phyloP scores from a whole-genome alignment of 2,797 vertebrate genomes.

The Mustela erminea region DNA sequence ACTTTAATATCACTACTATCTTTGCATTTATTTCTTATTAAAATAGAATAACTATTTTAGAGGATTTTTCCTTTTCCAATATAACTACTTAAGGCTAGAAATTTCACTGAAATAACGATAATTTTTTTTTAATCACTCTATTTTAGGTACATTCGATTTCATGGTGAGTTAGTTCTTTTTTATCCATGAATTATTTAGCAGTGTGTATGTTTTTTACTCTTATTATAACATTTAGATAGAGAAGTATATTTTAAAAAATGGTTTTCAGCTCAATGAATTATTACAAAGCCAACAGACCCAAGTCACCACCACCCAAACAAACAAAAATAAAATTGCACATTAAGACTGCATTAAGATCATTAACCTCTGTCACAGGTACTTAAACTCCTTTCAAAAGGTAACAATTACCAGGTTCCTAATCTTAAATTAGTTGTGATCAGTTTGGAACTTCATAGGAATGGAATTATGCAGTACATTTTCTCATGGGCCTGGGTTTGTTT shows the following conservation, averaged over 20 bases:
- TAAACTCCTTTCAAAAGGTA: background rate
- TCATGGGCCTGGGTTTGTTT: background rate
- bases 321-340: fast-evolving
- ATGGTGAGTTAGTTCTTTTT: background rate
- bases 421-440: background rate
- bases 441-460: background rate
- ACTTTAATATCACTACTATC: background rate
- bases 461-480: too few relatives aligned
- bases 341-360: fast-evolving
- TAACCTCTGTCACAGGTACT: fast-evolving
- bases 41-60: background rate
- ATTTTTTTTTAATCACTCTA: background rate
- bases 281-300: background rate
- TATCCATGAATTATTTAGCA: background rate
- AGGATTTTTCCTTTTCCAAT: background rate
- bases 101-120: background rate
- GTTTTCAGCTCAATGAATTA: background rate
- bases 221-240: background rate
- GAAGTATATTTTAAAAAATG: background rate
- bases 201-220: background rate
- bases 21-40: background rate
- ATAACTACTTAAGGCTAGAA: background rate
- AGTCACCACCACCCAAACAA: background rate
- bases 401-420: background rate
- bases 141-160: background rate